A percentile compares a stretch with the other conserved stretches of the same genome.
Conservation (phyloP, 2,113 vertebrate genomes). For the Serinus canaria region DNA sequence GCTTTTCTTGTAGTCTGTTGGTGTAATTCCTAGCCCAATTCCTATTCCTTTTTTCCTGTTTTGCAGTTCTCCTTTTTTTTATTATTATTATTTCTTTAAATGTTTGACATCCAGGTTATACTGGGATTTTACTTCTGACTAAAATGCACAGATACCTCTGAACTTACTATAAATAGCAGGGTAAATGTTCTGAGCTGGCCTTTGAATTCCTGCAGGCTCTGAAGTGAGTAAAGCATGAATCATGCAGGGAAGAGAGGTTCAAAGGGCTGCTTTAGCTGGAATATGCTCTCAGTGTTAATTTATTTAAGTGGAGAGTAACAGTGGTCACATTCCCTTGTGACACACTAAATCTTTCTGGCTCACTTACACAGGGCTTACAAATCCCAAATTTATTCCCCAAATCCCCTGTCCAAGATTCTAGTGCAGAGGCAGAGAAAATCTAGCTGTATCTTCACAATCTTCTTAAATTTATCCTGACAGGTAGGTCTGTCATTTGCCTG, state of each 20-base stretch:
- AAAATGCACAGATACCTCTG: neutral
- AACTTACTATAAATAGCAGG: neutral
- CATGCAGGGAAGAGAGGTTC: neutral
- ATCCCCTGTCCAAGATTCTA: neutral
- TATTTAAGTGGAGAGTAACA: neutral
- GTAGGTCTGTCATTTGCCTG: neutral
- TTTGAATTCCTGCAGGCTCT: neutral
- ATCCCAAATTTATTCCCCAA: neutral
- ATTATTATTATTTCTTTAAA: neutral
- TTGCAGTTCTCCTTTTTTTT: neutral
- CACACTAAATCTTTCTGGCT: neutral
- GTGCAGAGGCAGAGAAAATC: neutral
- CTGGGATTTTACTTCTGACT: neutral
- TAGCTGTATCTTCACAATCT: neutral
- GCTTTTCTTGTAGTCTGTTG: neutral
- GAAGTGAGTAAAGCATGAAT: neutral
- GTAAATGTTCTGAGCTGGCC: conserved; percentile 5
- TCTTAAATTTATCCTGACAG: neutral
- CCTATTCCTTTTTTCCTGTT: neutral
- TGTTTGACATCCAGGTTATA: neutral
- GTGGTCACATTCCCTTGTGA: neutral
- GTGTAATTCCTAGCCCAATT: neutral
- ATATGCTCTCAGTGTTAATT: neutral
- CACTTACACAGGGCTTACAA: neutral
- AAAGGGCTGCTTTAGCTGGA: neutral